Evolutionary conservation across 2,797 vertebrate species (phyloP), one percentile per base, ranked within the genome.

Genomic region (Neoniphon sammara): DNA sequence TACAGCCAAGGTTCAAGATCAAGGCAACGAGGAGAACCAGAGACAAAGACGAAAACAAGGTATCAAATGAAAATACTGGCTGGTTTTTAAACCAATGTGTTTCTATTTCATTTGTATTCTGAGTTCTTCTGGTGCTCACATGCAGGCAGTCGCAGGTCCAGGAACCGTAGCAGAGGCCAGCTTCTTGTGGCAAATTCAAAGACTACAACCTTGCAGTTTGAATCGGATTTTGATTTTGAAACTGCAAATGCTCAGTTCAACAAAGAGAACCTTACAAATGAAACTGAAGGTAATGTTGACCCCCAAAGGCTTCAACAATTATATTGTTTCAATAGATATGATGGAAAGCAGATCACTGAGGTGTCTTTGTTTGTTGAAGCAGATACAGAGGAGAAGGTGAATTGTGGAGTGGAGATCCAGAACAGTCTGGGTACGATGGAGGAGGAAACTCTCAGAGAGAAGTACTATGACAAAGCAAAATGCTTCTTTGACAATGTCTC

Each of bases 191-290:
- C 96, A 66, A 96, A 94, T 76, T 90, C 96, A 0, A 94, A 93
- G 78, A 63, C 92, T 8, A 91, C 89, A 8, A 93, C 91, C 1
- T 93, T 99, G 85, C 96, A 96, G 90, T 99, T 99, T 87, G 98
- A 99, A 86, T 95, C 96, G 0, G 98, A 99, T 89, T 99, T 99
- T 92, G 98, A 99, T 81, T 99, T 99, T 91, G 98, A 99, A 94
- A 97, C 93, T 7, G 97, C 98, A 73, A 98, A 99, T 61, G 97
- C 97, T 78, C 96, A 98, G 77, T 99, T 99, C 91, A 97, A 96
- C 89, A 96, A 96, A 80, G 96, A 98, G 66, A 96, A 98, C 27
- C 93, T 99, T 18, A 95, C 95, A 60, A 98, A 97, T 86, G 96
- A 97, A 70, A 94, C 94, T 77, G 94, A 94, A 85, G 96, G 96